A percentile compares a stretch with the other conserved stretches of the same genome.
Evolutionary conservation across 2,113 vertebrate species (phyloP).

Genomic region (Damaliscus lunatus): DNA sequence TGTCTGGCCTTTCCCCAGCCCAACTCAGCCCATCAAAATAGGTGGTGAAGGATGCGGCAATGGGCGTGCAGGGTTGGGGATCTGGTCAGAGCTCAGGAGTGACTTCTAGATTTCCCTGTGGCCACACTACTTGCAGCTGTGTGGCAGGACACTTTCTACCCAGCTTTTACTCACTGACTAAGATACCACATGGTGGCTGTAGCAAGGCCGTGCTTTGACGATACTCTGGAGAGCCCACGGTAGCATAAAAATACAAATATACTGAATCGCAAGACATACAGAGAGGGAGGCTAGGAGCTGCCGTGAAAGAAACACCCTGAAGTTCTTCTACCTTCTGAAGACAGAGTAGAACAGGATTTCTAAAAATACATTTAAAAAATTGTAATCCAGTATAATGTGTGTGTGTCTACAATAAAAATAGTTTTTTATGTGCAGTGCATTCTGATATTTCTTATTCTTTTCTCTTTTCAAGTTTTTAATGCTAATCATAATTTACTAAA

Average conservation of each 20-base stretch:
- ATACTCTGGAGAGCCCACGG: not conserved
- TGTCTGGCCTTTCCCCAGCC: not conserved
- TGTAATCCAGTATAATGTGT: not conserved
- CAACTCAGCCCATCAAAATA: not conserved
- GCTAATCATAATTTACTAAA: conserved; percentile 28
- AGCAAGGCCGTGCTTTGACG: not conserved
- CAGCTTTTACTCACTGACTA: not conserved
- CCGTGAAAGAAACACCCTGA: not conserved
- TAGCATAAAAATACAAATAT: not conserved
- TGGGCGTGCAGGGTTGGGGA: too few species aligned
- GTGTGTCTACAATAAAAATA: not conserved
- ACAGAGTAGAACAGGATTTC: not conserved
- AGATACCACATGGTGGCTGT: not conserved
- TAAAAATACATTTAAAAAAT: not conserved
- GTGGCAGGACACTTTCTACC: not conserved
- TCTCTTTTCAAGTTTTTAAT: not conserved
- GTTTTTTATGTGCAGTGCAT: not conserved
- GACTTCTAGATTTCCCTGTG: not conserved
- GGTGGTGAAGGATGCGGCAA: not conserved
- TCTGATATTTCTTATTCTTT: not conserved
- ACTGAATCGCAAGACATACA: not conserved
- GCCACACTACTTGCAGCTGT: not conserved
- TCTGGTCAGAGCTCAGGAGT: not conserved
- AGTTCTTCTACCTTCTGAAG: not conserved
- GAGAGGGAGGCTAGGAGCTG: not conserved